These are phyloP conservation scores for Coboldia fuscipes DNA, from an alignment of 1,140 invertebrate genomes.

Conservation along the genomic window DNA sequence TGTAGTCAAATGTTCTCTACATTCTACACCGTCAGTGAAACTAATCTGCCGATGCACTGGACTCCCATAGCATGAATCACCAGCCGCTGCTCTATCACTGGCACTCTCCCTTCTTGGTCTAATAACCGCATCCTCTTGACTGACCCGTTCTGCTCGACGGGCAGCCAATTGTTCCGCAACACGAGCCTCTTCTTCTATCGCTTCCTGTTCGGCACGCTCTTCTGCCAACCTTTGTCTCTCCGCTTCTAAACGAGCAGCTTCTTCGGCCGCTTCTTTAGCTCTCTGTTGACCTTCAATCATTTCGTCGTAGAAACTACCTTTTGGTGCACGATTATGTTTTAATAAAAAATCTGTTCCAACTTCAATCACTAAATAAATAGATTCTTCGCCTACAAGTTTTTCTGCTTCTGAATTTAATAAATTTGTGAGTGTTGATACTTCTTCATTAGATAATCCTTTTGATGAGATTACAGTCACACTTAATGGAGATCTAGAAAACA, in stretches of 20 bases:
- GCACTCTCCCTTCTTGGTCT: conserved; percentile 14
- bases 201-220: conserved; percentile 13
- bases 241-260: too few relatives aligned
- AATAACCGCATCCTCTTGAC: conserved; percentile 20
- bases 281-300: conserved; percentile 44
- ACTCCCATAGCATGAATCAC: conserved; percentile 18
- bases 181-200: conserved; percentile 16
- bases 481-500: conserved; percentile 32
- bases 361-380: conserved; percentile 53
- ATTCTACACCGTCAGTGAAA: conserved; percentile 18
- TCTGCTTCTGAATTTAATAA: conserved; percentile 32
- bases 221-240: conserved; percentile 21
- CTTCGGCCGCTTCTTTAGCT: conserved; percentile 24
- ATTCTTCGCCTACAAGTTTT: conserved; percentile 42
- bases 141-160: too few relatives aligned
- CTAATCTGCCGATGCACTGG: conserved; percentile 8
- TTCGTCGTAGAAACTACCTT: conserved; percentile 61
- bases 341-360: conserved; percentile 43
- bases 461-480: too few relatives aligned
- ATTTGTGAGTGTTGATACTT: conserved; percentile 28
- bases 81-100: conserved; percentile 12
- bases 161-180: too few relatives aligned
- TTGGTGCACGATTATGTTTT: conserved; percentile 45
- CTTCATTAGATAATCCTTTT: conserved; percentile 41
- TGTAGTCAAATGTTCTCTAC: conserved; percentile 15